Base-by-base conservation (phyloP, 2,888 invertebrate genomes). In the Calliphora vomitoria region DNA sequence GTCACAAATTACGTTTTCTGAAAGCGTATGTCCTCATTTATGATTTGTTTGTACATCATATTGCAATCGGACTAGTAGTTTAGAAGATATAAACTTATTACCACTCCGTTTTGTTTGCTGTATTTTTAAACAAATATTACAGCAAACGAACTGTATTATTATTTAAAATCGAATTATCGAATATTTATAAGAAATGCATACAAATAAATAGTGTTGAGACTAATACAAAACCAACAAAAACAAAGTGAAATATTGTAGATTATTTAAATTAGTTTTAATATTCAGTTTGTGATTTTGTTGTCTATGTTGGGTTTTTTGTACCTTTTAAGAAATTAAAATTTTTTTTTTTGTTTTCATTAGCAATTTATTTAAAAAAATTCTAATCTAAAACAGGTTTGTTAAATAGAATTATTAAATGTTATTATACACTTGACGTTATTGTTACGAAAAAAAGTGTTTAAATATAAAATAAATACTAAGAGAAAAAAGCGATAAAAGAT, bases 251-350 rank as follows among this genome's bases (percentile, higher is more conserved):
- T 88, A 82, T 88, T n/a, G n/a, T n/a, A n/a, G n/a, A 87, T 87
- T 89, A 86, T 88, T 86, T 88, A 88, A 89, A 89, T 88, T 85
- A 85, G 82, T 75, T 87, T 87, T 88, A 88, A 89, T 89, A 89
- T 87, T 85, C 75, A 83, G 79, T 62, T 68, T 66, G 18, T 83
- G 44, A 69, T 76, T 55, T 76, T 66, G 50, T 71, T 68, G 20
- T 74, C 62, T 62, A 44, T 50, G 31, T 41, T 53, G 41, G 8
- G 18, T 13, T 60, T 71, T 69, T 64, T 55, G 50, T 74, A 47
- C 53, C 35, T 60, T 82, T 82, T 68, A 38, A 71, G 55, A 80
- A 76, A 64, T 81, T 84, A 31, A 38, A 74, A 15, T 68, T 82
- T 44, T 66, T 41, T 20, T 76, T 66, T 50, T 20, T 76, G 50